A percentile compares a stretch with the other conserved stretches of the same genome.
phyloP scores from a whole-genome alignment of 2,797 vertebrate genomes.

The Somateria mollissima region DNA sequence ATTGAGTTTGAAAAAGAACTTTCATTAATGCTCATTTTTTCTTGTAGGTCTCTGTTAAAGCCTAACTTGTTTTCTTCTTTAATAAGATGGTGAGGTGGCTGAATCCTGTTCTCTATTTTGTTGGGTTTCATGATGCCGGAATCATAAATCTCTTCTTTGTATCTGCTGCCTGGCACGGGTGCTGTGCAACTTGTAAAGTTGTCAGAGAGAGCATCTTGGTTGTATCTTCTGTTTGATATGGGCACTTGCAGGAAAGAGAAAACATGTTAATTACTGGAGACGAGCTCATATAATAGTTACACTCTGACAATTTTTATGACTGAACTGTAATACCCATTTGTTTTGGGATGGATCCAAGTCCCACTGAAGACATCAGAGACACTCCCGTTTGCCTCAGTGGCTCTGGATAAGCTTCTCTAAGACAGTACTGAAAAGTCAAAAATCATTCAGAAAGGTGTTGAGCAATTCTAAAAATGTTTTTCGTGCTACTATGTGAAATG shows the following conservation, averaged over 20 bases:
- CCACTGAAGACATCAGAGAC: background rate
- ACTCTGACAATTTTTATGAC: background rate
- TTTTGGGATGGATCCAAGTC: background rate
- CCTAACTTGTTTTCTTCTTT: slow-evolving; percentile 78
- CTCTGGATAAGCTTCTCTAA: background rate
- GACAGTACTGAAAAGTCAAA: background rate
- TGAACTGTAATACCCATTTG: background rate
- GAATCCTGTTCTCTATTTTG: slow-evolving; percentile 68
- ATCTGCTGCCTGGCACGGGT: slow-evolving; percentile 65
- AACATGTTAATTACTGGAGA: background rate
- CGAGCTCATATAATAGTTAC: background rate
- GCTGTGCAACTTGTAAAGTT: slow-evolving; percentile 73
- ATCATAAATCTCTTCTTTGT: slow-evolving; percentile 83
- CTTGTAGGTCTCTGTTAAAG: slow-evolving; percentile 72
- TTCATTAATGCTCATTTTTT: slow-evolving; percentile 47
- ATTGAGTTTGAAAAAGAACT: slow-evolving; percentile 66
- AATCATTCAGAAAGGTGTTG: background rate
- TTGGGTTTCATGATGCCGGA: slow-evolving; percentile 53
- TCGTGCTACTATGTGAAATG: background rate
- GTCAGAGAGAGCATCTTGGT: slow-evolving; percentile 72
- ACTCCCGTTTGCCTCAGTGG: background rate
- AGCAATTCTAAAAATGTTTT: background rate
- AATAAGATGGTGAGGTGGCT: slow-evolving; percentile 53
- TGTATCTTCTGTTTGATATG: slow-evolving; percentile 67
- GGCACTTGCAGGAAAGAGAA: slow-evolving; percentile 66